These are phyloP conservation scores for Coleophora deauratella DNA, from an alignment of 2,888 invertebrate species.

Conservation along the genomic window DNA sequence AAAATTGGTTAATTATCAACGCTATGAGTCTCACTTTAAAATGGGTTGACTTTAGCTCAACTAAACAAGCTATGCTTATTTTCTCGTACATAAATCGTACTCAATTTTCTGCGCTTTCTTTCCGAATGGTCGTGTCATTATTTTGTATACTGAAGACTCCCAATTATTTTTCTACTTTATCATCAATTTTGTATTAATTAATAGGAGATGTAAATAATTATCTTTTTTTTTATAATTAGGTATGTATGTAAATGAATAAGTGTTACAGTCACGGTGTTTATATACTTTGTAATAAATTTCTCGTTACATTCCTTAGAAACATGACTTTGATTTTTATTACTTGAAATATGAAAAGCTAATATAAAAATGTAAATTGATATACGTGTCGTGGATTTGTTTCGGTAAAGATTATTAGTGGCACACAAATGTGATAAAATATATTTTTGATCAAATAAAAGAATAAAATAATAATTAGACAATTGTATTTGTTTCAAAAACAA, in stretches of 20 bases:
- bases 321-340: conserved; percentile 14
- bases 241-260: neutral
- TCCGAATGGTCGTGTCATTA: neutral
- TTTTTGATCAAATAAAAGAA: neutral
- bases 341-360: too few relatives aligned
- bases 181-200: too few relatives aligned
- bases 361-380: too few relatives aligned
- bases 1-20: too few relatives aligned
- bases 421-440: too few relatives aligned
- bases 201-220: conserved; percentile 1
- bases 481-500: neutral
- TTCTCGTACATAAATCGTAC: too few relatives aligned
- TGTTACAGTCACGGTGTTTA: conserved; percentile 12
- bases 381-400: too few relatives aligned
- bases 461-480: conserved; percentile 4
- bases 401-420: too few relatives aligned
- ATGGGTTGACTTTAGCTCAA: too few relatives aligned
- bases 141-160: conserved; percentile 1
- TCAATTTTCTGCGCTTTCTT: too few relatives aligned
- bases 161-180: conserved; percentile 6
- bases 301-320: conserved; percentile 54
- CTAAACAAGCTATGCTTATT: too few relatives aligned
- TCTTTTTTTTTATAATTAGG: neutral
- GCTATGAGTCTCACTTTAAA: too few relatives aligned
- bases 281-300: conserved; percentile 36